Conservation (phyloP, 2,888 invertebrate genomes). For the Yponomeuta malinellus region DNA sequence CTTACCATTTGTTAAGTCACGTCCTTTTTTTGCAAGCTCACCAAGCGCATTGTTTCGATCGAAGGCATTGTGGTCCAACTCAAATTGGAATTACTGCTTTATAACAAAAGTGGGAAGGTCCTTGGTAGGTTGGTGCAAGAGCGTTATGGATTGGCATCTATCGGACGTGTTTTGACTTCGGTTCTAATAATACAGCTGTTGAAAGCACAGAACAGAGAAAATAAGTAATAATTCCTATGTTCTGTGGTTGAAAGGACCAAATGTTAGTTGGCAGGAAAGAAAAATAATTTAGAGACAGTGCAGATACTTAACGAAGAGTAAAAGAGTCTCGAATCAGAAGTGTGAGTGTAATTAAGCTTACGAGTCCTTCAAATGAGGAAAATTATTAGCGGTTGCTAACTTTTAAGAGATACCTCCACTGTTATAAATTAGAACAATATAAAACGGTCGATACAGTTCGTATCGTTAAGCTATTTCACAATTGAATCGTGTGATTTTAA, state of each 20-base stretch:
- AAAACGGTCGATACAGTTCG: not conserved
- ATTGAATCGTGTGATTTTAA: no score
- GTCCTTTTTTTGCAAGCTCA: conserved; percentile 10
- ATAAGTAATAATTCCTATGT: no score
- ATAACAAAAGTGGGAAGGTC: not conserved
- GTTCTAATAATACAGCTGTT: not conserved
- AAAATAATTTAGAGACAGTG: no score
- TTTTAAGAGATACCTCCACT: no score
- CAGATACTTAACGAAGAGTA: no score
- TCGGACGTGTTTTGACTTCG: not conserved
- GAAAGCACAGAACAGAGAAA: no score
- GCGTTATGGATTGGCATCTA: not conserved
- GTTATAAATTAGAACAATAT: not conserved
- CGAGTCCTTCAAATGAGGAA: no score
- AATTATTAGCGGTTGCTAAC: no score
- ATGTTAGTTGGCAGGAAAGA: not conserved
- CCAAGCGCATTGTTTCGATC: conserved; percentile 7
- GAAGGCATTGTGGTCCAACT: not conserved
- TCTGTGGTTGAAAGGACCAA: not conserved
- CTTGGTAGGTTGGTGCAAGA: not conserved
- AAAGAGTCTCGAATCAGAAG: no score
- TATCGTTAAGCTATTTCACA: no score
- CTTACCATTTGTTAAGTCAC: conserved; percentile 12
- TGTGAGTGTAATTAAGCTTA: no score
- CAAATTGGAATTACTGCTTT: not conserved